Evolutionary conservation across 2,113 vertebrate genomes (phyloP).

Genomic region (Hypomesus transpacificus): DNA sequence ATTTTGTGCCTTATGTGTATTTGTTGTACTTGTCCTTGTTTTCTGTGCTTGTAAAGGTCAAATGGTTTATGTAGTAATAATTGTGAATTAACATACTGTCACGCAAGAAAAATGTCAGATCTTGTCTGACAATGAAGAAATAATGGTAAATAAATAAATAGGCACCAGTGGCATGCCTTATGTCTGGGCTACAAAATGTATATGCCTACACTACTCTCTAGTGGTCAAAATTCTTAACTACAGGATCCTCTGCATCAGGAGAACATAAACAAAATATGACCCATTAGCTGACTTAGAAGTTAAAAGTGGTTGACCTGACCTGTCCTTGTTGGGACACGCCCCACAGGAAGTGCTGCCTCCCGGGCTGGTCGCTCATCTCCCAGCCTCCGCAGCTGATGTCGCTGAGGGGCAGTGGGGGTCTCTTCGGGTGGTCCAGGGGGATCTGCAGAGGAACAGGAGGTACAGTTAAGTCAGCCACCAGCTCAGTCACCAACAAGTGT

Average conservation of each 20-base stretch:
- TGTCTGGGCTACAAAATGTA: not conserved
- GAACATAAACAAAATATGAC: not conserved
- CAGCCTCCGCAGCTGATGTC: slow-evolving; percentile 92
- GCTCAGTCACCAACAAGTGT: too few relatives aligned
- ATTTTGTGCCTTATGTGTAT: too few relatives aligned
- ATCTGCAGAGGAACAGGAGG: slow-evolving; percentile 58
- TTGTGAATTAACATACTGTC: not conserved
- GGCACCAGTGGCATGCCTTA: not conserved
- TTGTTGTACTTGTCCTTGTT: too few relatives aligned
- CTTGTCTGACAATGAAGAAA: too few relatives aligned
- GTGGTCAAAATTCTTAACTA: slow-evolving; percentile 34
- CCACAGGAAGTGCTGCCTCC: slow-evolving; percentile 87
- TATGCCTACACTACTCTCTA: slow-evolving; percentile 55
- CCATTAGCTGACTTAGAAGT: not conserved
- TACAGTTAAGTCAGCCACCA: slow-evolving; percentile 47
- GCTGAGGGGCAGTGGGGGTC: slow-evolving; percentile 77
- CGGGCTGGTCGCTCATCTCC: slow-evolving; percentile 86
- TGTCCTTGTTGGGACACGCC: slow-evolving; percentile 90
- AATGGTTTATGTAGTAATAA: too few relatives aligned
- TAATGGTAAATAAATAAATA: not conserved
- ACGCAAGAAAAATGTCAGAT: not conserved
- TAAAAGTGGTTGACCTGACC: slow-evolving; percentile 65
- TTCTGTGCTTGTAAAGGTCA: too few relatives aligned
- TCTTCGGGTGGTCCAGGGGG: slow-evolving; percentile 73
- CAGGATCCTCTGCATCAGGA: not conserved